Base-by-base conservation (phyloP, 2,888 invertebrate genomes). In the Eupsilia transversa region DNA sequence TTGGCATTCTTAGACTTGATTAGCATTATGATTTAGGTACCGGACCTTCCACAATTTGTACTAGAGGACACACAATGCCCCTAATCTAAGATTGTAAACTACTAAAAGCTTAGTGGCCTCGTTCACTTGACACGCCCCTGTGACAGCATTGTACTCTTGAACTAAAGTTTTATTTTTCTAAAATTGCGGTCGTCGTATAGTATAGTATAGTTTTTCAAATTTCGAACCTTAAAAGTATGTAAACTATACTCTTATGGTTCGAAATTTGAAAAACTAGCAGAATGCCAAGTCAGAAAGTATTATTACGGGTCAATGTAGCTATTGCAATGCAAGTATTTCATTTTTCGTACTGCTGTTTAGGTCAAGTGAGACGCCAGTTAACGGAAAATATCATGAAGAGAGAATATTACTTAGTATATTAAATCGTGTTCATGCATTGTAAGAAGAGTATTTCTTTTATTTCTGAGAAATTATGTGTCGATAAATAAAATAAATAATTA, bases 41-140 rank as follows among this genome's bases (percentile, higher is more conserved):
- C 52, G 64, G 77, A 76, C 63, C 64, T 64, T 52, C 23, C 59
- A 12, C 77, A 77, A 71, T 27, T 30, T 71, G 9, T 46, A 46
- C 46, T 46, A 23, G 9, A 46, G 23, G n/a, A n/a, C 46, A 46
- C 0, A 7, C 20, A 46, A 7, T 46, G 46, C 3, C 20, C 46
- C 41, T 41, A 41, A 46, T 46, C 27, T 46, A 17, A 43, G 27
- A 38, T 30, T 20, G 23, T 12, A 23, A 17, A 10, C 49, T 61
- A 38, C n/a, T 46, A 41, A 33, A 75, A 61, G 17, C 4, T n/a
- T n/a, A 4, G 17, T 43, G 43, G 33, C 27, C 59, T 33, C 27
- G 30, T 78, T 78, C 67, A 46, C 67, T 41, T 23, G 56, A 33
- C 23, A 56, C 60, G 75, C 46, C 54, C 52, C 30, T 27, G 27